Base-by-base conservation (phyloP, 2,797 vertebrate genomes). In the Crenuchus spilurus region DNA sequence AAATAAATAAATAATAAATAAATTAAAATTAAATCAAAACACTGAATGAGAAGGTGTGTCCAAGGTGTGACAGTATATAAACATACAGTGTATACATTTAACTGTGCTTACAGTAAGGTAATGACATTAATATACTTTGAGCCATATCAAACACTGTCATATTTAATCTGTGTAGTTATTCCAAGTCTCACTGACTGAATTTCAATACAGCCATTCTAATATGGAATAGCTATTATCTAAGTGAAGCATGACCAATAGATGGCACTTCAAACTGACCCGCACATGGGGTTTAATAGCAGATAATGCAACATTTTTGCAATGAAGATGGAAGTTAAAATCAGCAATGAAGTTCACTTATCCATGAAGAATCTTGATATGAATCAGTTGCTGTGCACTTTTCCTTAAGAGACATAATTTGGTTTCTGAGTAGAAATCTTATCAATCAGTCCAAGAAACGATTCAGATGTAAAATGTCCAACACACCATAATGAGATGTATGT, bases 401-500 rank as follows among this genome's bases (percentile, higher is more conserved):
- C n/a, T 28, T 33, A 35, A 81, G 42, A 69, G 31, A 1, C 51
- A 30, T 66, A 18, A 79, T 66, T 76, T 31, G 58, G 37, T 63
- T n/a, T 30, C 33, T 1, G 48, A 55, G 33, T 22, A 67, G 58
- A 75, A 65, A 49, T 52, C 64, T 42, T 78, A 74, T 80, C 72
- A 79, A 72, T 77, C 75, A 79, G 60, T 75, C 51, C 24, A 58
- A 24, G 42, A 66, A 64, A 51, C 57, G 52, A 63, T 61, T 72
- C 58, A 33, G 55, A 70, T 66, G 68, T 73, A 58, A 65, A 70
- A 78, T 64, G 75, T 78, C 77, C 64, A 80, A 74, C 64, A 46
- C 35, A 49, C 74, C 33, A 9, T 81, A 79, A 80, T 74, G 70
- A 61, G 69, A 76, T 39, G 13, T 70, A 61, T 42, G 24, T 55